A percentile compares a stretch with the other conserved stretches of the same genome.
These are phyloP conservation scores for Acanthosepion pharaonis DNA, from an alignment of 2,888 invertebrate genomes.

Conservation along the genomic window DNA sequence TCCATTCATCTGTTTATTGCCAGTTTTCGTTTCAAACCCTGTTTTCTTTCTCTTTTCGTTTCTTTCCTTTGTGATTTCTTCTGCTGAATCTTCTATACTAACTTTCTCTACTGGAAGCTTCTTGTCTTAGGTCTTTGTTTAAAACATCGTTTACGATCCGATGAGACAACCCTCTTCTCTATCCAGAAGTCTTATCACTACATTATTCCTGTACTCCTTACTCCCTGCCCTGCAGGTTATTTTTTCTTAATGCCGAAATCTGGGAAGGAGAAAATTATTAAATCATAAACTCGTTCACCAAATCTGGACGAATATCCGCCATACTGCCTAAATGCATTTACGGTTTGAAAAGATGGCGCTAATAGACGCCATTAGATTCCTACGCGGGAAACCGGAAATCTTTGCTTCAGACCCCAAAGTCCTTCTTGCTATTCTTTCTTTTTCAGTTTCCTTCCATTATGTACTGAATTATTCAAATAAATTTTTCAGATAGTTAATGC, in stretches of 20 bases:
- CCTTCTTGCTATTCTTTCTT: background rate
- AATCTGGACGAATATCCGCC: background rate
- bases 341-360: background rate
- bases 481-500: too few species aligned
- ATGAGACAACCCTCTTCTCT: background rate
- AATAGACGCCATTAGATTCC: background rate
- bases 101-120: background rate
- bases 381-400: background rate
- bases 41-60: background rate
- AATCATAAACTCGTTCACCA: background rate
- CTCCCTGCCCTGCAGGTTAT: background rate
- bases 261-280: background rate
- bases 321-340: constrained; percentile 18
- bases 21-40: too few species aligned
- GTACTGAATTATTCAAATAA: background rate
- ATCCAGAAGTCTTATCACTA: too few species aligned
- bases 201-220: too few species aligned
- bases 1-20: too few species aligned
- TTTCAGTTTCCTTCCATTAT: background rate
- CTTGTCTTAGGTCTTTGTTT: background rate
- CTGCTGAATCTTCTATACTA: background rate
- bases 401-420: background rate
- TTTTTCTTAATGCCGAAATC: background rate
- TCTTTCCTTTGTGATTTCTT: background rate
- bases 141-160: background rate